A percentile compares a stretch with the other conserved stretches of the same genome.
phyloP scores from a whole-genome alignment of 2,113 vertebrate species.

The Catagonus wagneri region DNA sequence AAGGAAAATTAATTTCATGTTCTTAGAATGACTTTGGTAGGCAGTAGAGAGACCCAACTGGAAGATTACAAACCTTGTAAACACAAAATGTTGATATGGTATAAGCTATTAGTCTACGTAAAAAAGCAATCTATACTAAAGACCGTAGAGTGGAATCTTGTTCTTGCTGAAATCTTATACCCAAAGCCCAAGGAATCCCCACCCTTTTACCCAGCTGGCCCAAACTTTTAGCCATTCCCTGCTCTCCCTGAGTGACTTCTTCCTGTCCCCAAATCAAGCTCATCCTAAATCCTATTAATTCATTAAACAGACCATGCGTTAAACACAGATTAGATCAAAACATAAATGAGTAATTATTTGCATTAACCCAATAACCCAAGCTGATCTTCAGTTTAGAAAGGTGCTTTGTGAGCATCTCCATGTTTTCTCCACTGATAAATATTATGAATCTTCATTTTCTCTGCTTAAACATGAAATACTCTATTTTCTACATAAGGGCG shows the following conservation, averaged over 20 bases:
- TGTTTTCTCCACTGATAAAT: constrained; percentile 48
- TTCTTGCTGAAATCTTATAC: background rate
- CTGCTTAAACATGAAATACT: constrained; percentile 72
- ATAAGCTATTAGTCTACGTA: background rate
- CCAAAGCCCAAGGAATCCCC: background rate
- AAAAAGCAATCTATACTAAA: background rate
- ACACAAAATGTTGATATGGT: constrained; percentile 45
- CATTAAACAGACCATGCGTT: background rate
- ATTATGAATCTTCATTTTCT: constrained; percentile 73
- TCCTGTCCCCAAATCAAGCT: background rate
- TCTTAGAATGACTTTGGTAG: background rate
- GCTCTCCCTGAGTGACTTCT: background rate
- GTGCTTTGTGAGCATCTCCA: constrained; percentile 55
- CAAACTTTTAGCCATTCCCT: background rate
- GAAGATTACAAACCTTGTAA: background rate
- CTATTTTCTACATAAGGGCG: constrained; percentile 66
- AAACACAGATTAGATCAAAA: background rate
- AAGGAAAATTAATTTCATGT: constrained; percentile 61
- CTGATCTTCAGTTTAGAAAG: constrained; percentile 49
- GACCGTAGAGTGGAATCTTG: background rate
- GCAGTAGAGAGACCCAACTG: constrained; percentile 25
- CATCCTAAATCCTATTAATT: background rate
- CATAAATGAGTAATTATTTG: background rate
- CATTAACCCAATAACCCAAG: background rate
- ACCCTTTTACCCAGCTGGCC: background rate